Evolutionary conservation across 2,797 vertebrate genomes (phyloP), one percentile per base, ranked within the genome.

Genomic region (Melanotaenia maccullochi): DNA sequence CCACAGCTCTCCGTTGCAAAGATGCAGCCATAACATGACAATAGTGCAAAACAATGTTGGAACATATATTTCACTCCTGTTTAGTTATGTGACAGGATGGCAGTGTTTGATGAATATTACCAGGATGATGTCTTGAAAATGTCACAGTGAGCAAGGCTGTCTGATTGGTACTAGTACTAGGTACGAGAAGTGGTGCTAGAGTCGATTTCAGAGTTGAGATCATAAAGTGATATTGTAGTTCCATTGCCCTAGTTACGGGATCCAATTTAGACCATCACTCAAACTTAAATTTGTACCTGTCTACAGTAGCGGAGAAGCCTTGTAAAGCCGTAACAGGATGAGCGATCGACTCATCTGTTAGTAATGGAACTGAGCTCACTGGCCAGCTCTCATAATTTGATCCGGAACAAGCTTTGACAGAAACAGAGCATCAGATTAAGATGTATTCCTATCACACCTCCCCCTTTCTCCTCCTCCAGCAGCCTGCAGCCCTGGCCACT

Each of bases 321-420:
- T 88, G 89, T 89, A 87, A 78, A 84, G 73, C 78, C 68, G 9
- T 89, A 93, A 91, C 88, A 86, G 84, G 76, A 93, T 93, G 93
- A 93, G 84, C 80, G 85, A 93, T 93, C 78, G 89, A 84, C 87
- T 93, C 88, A 90, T 93, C 90, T 90, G 81, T 88, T 91, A 87
- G 87, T 92, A 94, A 94, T 91, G 88, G 89, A 87, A 81, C 88
- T 81, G 81, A 86, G 85, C 87, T 87, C 88, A 84, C 84, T 78
- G 84, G 87, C 90, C 85, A 90, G 90, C 71, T 77, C 89, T 93
- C 92, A 91, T 94, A 92, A 93, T 93, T 93, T 94, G 89, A 93
- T 90, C 93, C 76, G 86, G 89, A 93, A 93, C 87, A 77, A 91
- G 91, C 87, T 88, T 68, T 93, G 93, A 93, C 92, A 95, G 91